Conservation (phyloP, 2,113 vertebrate species). For the Lontra canadensis region DNA sequence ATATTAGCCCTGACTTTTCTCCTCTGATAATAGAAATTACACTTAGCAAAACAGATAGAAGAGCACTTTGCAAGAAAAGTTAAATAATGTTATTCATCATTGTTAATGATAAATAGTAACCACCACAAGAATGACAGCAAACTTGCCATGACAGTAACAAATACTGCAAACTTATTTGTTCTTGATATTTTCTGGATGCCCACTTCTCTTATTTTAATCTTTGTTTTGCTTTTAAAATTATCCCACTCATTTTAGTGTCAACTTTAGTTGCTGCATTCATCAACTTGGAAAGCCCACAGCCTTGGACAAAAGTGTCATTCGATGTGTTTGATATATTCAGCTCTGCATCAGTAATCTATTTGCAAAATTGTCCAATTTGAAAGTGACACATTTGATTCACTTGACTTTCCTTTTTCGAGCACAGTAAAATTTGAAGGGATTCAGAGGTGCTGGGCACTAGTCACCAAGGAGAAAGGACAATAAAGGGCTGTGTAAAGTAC, state of each 20-base stretch:
- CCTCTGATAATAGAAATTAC: slow-evolving; percentile 50
- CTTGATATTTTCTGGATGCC: slow-evolving; percentile 20
- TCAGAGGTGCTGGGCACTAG: slow-evolving; percentile 44
- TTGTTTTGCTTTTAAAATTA: slow-evolving; percentile 33
- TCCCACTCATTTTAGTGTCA: slow-evolving; percentile 62
- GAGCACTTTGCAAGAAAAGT: slow-evolving; percentile 64
- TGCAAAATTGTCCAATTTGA: slow-evolving; percentile 72
- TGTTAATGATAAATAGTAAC: slow-evolving; percentile 59
- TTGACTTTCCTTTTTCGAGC: slow-evolving; percentile 63
- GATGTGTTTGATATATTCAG: slow-evolving; percentile 5
- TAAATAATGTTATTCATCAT: slow-evolving; percentile 61
- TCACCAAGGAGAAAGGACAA: slow-evolving; percentile 45
- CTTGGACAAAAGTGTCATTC: not conserved
- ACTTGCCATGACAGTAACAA: slow-evolving; percentile 27
- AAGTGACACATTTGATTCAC: slow-evolving; percentile 72
- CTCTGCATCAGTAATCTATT: slow-evolving; percentile 64
- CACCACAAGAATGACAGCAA: not conserved
- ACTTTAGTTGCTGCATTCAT: slow-evolving; percentile 56
- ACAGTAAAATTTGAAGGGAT: slow-evolving; percentile 53
- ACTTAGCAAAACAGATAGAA: slow-evolving; percentile 58
- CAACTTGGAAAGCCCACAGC: slow-evolving; percentile 38
- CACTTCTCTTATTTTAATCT: slow-evolving; percentile 65
- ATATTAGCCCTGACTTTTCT: slow-evolving; percentile 49
- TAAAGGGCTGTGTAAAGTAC: slow-evolving; percentile 2
- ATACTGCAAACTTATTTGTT: slow-evolving; percentile 28